phyloP scores from a whole-genome alignment of 2,888 invertebrate species.

The Diplazon laetatorius region DNA sequence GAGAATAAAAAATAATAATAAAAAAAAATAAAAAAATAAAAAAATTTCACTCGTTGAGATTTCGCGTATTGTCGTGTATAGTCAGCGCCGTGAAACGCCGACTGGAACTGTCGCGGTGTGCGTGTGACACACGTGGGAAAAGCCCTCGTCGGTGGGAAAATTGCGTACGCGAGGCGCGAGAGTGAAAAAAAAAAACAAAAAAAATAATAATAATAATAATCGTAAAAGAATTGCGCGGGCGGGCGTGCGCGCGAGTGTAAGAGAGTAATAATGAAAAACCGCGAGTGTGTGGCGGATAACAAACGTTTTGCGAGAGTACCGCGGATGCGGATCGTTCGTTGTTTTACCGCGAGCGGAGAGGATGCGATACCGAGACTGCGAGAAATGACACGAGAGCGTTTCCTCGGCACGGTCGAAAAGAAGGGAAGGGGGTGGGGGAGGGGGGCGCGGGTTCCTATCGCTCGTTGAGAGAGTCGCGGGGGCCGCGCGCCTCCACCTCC shows the following conservation, averaged over 20 bases:
- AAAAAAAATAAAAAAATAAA: background rate
- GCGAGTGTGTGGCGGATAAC: background rate
- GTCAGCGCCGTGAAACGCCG: background rate
- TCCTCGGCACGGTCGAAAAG: constrained; percentile 68
- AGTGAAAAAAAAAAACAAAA: no score
- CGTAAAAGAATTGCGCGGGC: background rate
- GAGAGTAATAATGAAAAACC: no score
- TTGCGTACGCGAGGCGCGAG: background rate
- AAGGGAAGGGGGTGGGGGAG: no score
- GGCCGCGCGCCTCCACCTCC: constrained; percentile 56
- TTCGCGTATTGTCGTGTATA: background rate
- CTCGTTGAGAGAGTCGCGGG: constrained; percentile 43
- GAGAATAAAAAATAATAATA: background rate
- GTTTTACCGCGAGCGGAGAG: constrained; percentile 68
- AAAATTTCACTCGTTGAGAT: constrained; percentile 31
- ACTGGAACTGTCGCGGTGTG: constrained; percentile 18
- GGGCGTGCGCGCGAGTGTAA: background rate
- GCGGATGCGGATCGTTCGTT: constrained; percentile 61
- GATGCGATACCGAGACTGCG: constrained; percentile 76
- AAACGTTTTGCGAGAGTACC: background rate
- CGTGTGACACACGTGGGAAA: constrained; percentile 24
- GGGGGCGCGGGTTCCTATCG: no score
- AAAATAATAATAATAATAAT: no score
- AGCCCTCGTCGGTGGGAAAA: background rate
- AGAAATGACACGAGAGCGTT: constrained; percentile 62